These are phyloP conservation scores for Penaeus japonicus DNA, from an alignment of 1,140 invertebrate species.

Conservation along the genomic window DNA sequence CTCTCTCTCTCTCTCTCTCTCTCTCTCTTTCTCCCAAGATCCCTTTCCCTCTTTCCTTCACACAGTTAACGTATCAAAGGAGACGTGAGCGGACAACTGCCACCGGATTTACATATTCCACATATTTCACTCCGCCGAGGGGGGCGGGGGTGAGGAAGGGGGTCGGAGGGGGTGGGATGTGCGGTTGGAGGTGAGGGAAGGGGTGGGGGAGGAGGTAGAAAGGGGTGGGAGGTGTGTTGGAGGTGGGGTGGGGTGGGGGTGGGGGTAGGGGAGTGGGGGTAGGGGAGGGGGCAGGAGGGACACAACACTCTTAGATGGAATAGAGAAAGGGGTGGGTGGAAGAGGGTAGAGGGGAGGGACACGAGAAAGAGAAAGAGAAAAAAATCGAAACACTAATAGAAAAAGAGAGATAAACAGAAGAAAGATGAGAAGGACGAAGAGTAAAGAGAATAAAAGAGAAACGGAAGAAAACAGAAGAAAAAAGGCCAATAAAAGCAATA, in stretches of 20 bases:
- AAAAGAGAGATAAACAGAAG: neutral
- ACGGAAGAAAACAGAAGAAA: neutral
- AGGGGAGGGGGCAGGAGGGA: constrained; percentile 2
- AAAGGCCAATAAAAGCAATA: neutral
- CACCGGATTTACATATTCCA: neutral
- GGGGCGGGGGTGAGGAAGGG: neutral
- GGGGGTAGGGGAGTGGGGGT: neutral
- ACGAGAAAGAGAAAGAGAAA: neutral
- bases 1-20: neutral
- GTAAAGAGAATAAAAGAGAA: neutral
- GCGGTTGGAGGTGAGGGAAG: neutral
- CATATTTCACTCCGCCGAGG: too few relatives aligned
- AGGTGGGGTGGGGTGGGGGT: too few relatives aligned
- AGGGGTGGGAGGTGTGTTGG: neutral
- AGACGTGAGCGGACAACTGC: neutral
- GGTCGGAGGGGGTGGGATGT: neutral
- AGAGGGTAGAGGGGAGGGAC: neutral
- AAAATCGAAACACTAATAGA: neutral
- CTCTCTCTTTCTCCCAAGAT: neutral
- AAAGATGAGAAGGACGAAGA: neutral
- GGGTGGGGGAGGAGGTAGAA: too few relatives aligned
- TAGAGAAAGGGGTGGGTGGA: too few relatives aligned
- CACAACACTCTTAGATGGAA: neutral
- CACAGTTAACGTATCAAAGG: neutral
- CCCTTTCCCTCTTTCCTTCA: neutral